Base-by-base conservation (phyloP, 1,140 invertebrate species). In the Venturia canescens region DNA sequence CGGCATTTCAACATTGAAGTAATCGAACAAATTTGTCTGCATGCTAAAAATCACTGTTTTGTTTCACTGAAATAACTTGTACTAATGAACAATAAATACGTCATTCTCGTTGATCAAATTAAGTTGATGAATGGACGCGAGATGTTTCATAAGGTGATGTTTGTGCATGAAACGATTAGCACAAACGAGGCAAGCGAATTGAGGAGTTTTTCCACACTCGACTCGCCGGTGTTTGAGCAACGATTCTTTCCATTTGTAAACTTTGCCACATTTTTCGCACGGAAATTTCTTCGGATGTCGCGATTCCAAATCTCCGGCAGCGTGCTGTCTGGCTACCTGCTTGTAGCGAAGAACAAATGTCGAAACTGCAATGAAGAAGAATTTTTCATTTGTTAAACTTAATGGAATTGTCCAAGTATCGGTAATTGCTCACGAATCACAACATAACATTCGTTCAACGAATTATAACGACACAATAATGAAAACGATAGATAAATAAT, bases 191-290 rank as follows among this genome's bases (percentile, higher is more conserved):
- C 92, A 93, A 15, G 83, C 82, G 79, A 93, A 92, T 78, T 89
- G 87, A 4, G 91, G 91, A 29, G 88, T 86, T 71, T 90, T 89
- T 4, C 90, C 89, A 72, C 91, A 92, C 29, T 91, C 91, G 71
- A 90, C 84, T 0, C 89, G 85, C 34, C 83, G 86, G 82, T 92
- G 91, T 23, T 93, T 93, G 29, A 92, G 90, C 4, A 95, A 85
- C 15, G 94, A 93, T 79, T 91, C 91, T 72, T 92, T 93, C 86
- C 93, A 93, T 18, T 92, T 92, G 89, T 95, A 95, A 63, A 88
- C 87, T 82, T 94, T 93, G n/a, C 93, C 92, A 83, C 94, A 95
- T 21, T 89, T 89, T 11, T 91, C 90, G 87, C 94, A 95, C 29
- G 84, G 80, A 78, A 89, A 88, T 60, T 83, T 80, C 50, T 66